Conservation (phyloP, 2,113 vertebrate species). For the Azemiops feae region DNA sequence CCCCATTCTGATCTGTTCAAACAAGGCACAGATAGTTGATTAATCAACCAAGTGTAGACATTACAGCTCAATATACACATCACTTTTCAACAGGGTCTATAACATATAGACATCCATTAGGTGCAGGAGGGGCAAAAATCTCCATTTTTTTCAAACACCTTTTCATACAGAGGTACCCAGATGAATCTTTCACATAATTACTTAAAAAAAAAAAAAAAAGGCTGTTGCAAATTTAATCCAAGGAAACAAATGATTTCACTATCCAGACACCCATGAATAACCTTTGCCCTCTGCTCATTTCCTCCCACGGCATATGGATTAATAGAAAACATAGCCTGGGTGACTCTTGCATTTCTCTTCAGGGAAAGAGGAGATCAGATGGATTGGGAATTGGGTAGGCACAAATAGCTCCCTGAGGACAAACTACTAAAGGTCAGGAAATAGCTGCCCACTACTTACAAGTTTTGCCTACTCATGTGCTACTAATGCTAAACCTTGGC, state of each 20-base stretch:
- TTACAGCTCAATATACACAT: neutral
- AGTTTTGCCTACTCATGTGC: neutral
- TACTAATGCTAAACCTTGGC: neutral
- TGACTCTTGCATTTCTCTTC: neutral
- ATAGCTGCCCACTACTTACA: neutral
- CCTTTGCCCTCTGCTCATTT: neutral
- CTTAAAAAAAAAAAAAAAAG: no score
- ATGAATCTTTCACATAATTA: neutral
- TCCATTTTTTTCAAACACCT: neutral
- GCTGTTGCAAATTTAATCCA: neutral
- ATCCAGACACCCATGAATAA: neutral
- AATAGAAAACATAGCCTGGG: neutral
- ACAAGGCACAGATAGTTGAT: neutral
- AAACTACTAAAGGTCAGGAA: neutral
- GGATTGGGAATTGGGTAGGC: neutral
- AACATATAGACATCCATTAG: neutral
- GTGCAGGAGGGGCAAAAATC: neutral
- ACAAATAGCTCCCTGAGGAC: slow-evolving; percentile 8
- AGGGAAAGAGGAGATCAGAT: neutral
- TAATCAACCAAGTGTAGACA: neutral
- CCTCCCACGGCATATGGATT: neutral
- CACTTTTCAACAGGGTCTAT: neutral
- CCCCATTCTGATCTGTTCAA: neutral
- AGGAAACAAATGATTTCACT: slow-evolving; percentile 5
- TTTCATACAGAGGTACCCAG: neutral